These are phyloP conservation scores for Axis porcinus DNA, from an alignment of 2,113 vertebrate genomes.

Conservation along the genomic window DNA sequence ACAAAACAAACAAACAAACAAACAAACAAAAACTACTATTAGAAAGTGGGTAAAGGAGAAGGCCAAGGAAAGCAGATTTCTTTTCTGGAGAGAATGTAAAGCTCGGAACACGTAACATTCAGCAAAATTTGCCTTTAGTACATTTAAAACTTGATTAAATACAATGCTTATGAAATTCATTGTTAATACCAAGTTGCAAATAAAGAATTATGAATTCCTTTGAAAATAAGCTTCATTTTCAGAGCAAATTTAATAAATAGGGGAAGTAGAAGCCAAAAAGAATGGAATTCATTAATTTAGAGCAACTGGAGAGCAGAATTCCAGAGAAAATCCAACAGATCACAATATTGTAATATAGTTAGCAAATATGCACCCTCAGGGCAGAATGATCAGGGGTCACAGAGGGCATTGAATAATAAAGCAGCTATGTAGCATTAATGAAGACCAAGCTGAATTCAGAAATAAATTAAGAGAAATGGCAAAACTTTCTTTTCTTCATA, in stretches of 20 bases:
- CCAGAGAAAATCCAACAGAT: constrained; percentile 33
- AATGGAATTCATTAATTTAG: constrained; percentile 38
- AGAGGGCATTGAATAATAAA: background rate
- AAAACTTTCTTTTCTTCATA: background rate
- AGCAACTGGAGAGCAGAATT: background rate
- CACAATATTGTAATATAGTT: constrained; percentile 19
- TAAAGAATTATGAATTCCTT: constrained; percentile 31
- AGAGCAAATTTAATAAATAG: constrained; percentile 30
- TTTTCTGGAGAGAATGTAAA: constrained; percentile 10
- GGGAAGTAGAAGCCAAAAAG: background rate
- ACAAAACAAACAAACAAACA: background rate
- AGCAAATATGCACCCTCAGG: background rate
- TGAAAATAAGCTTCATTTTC: constrained; percentile 18
- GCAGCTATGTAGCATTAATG: background rate
- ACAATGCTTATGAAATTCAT: constrained; percentile 9
- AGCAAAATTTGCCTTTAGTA: constrained; percentile 23
- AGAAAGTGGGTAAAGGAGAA: background rate
- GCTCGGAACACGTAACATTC: constrained; percentile 1
- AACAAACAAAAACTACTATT: background rate
- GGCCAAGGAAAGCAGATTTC: background rate
- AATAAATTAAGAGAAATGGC: constrained; percentile 20
- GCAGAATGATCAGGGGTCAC: background rate
- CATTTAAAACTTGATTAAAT: background rate
- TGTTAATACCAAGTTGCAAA: background rate
- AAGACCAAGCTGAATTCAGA: constrained; percentile 24